A percentile compares a stretch with the other conserved stretches of the same genome.
Conservation (phyloP, 2,888 invertebrate genomes). For the Monoplex corrugatus region DNA sequence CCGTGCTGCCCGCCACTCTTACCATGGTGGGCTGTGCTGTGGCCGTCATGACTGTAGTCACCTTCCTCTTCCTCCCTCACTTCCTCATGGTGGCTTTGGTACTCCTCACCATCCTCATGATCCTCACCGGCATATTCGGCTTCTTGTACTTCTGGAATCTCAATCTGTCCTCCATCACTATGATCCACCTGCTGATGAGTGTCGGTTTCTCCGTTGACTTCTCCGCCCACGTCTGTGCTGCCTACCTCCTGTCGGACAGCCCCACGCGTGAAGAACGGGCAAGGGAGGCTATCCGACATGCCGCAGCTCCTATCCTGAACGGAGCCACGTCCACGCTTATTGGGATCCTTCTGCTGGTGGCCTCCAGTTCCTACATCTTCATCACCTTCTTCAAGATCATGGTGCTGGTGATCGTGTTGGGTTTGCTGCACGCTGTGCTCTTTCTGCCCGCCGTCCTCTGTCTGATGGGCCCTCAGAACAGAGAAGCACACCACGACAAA, state of each 20-base stretch:
- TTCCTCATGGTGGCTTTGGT: slow-evolving; percentile 71
- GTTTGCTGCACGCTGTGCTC: slow-evolving; percentile 64
- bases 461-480: slow-evolving; percentile 54
- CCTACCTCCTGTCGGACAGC: slow-evolving; percentile 60
- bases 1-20: slow-evolving; percentile 71
- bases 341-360: slow-evolving; percentile 63
- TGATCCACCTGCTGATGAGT: slow-evolving; percentile 73
- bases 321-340: slow-evolving; percentile 68
- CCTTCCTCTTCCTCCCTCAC: slow-evolving; percentile 74
- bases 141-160: slow-evolving; percentile 70
- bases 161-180: slow-evolving; percentile 72
- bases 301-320: slow-evolving; percentile 68
- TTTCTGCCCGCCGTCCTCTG: slow-evolving; percentile 66
- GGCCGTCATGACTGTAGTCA: slow-evolving; percentile 70
- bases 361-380: slow-evolving; percentile 67
- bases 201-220: slow-evolving; percentile 75
- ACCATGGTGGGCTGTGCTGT: slow-evolving; percentile 74
- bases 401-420: slow-evolving; percentile 66
- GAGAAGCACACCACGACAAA: too few relatives aligned
- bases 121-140: slow-evolving; percentile 73
- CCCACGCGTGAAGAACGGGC: slow-evolving; percentile 55
- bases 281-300: slow-evolving; percentile 58
- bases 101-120: slow-evolving; percentile 68
- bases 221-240: slow-evolving; percentile 69
- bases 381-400: slow-evolving; percentile 68